Evolutionary conservation across 1,140 invertebrate species (phyloP).

Genomic region (Leptopilina boulardi): DNA sequence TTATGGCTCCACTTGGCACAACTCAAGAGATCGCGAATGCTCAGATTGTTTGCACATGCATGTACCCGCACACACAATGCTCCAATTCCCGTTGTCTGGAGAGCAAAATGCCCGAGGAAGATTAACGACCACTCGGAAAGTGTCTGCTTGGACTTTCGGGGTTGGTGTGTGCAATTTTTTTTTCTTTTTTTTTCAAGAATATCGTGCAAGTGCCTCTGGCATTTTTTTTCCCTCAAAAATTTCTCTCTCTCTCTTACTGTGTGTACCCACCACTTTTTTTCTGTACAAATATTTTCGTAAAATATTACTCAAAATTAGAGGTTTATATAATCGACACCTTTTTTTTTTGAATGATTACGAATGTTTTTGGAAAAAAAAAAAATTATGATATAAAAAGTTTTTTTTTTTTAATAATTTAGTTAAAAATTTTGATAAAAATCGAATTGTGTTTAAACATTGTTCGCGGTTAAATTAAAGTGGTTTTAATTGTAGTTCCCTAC

Average conservation of each 20-base stretch:
- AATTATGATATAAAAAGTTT: no score
- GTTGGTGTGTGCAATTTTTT: constrained; percentile 8
- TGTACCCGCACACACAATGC: constrained; percentile 29
- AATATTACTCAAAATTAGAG: constrained; percentile 11
- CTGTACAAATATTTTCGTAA: constrained; percentile 28
- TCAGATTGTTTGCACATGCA: constrained; percentile 33
- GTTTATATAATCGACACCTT: constrained; percentile 23
- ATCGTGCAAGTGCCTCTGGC: constrained; percentile 30
- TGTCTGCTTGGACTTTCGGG: constrained; percentile 32
- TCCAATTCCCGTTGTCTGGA: constrained; percentile 30
- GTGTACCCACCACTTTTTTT: constrained; percentile 21
- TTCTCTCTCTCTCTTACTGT: neutral
- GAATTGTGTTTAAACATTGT: no score
- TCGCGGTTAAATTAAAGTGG: no score
- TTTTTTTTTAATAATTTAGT: no score
- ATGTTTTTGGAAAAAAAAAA: neutral
- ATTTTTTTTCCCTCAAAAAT: constrained; percentile 1
- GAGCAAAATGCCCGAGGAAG: constrained; percentile 28
- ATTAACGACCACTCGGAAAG: constrained; percentile 33
- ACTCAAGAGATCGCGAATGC: constrained; percentile 28
- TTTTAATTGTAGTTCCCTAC: no score
- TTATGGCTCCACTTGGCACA: constrained; percentile 33
- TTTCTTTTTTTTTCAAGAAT: constrained; percentile 6
- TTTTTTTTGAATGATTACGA: neutral
- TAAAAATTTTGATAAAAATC: no score